Base-by-base conservation (phyloP, 2,888 invertebrate species). In the Oxycera nigricornis region DNA sequence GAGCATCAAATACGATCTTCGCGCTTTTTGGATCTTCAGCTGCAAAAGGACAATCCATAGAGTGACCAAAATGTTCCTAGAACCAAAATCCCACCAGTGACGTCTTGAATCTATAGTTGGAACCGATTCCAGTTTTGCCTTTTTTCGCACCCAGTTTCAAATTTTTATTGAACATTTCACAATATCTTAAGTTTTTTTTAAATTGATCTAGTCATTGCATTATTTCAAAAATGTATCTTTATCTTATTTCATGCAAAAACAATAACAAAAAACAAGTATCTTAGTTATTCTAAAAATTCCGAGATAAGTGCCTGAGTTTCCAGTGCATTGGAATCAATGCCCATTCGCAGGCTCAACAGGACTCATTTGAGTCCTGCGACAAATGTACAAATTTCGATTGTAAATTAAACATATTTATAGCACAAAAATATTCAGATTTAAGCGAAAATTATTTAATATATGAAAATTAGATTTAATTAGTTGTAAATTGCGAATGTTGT, bases 41-140 rank as follows among this genome's bases (percentile, higher is more conserved):
- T n/a, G n/a, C n/a, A n/a, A n/a, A n/a, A n/a, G n/a, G n/a, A n/a
- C n/a, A n/a, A 46, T 46, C 17, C 46, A n/a, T n/a, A 46, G 46
- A n/a, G 17, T 7, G 17, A 46, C 84, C 84, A 84, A 84, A 83
- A 84, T 83, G 84, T 84, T 84, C 84, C 84, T 84, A 84, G 82
- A 81, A 80, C 79, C 30, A 17, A 55, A 55, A 62, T 28, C 62
- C 76, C 78, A 79, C 67, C 67, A 1, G n/a, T n/a, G 6, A 46
- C 17, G 46, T 46, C 46, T 67, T 46, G 2, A 30, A 65, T 30
- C 61, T 26, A 6, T 30, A 55, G 24, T 14, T 1, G 14, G n/a
- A 28, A 59, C 1, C 2, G 14, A 7, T 24, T 55, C n/a, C 9
- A 55, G 22, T 22, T 28, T 59, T 46, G 14, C 3, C 3, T 46